Evolutionary conservation across 2,113 vertebrate species (phyloP), one percentile per base, ranked within the genome.

Genomic region (Panthera tigris): DNA sequence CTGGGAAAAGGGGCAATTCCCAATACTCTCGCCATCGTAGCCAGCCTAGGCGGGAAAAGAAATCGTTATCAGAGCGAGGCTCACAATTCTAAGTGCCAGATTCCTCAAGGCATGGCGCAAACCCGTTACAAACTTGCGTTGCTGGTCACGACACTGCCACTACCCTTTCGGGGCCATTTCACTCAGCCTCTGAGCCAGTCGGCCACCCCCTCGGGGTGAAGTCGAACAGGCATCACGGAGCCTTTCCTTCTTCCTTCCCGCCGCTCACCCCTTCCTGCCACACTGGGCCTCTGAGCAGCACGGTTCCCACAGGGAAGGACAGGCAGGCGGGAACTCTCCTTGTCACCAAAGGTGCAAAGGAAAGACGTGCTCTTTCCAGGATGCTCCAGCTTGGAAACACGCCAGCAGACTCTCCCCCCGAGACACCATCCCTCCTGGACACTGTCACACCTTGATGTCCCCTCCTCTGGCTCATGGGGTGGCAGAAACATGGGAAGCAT

Each of bases 1-100:
- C 98, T 99, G 99, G 69, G 99, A 99, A 96, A 99, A 99, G 0
- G 99, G 99, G 97, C 99, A 99, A 94, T 99, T 99, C 1, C 99
- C 99, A 33, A 99, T 99, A 78, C 99, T 99, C 98, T 99, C 99
- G 0, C 99, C 99, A 74, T 99, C 99, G 36, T 98, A 99, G 87
- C 99, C 99, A 63, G 99, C 99, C 99, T 99, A 81, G 19, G 95
- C 15, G 71, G 82, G 92, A 61, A 82, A 95, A 76, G 66, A 73
- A n/a, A 25, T 14, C 29, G 52, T 94, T 2, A 78, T 19, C 19
- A 45, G 71, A 94, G 68, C 10, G 14, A 27, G 29, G 29, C 11
- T 69, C 92, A 25, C 79, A 21, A 31, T 1, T 48, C 13, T 1
- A 76, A 68, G 55, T 2, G 63, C 33, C 86, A 57, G 25, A 21